Conservation (phyloP, 1,140 invertebrate genomes). For the Homarus americanus region DNA sequence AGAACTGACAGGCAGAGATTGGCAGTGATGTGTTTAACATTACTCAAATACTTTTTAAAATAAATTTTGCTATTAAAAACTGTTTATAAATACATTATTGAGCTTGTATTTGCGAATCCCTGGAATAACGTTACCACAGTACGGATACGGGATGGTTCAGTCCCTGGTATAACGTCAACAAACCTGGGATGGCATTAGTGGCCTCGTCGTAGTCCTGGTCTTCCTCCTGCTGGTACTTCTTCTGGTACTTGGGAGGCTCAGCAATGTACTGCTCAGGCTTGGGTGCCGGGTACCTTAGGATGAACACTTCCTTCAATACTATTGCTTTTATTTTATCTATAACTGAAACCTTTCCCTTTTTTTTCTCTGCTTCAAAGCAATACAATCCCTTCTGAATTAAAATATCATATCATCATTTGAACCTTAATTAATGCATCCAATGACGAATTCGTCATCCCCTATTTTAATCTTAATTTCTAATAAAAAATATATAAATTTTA, state of each 20-base stretch:
- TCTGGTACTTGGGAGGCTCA: slow-evolving; percentile 45
- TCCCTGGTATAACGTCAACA: too few species aligned
- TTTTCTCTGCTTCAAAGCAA: background rate
- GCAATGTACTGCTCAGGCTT: slow-evolving; percentile 32
- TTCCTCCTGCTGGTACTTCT: slow-evolving; percentile 30
- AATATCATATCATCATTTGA: background rate
- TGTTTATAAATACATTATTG: background rate
- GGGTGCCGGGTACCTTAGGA: slow-evolving; percentile 37
- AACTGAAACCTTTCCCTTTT: background rate
- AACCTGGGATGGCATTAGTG: slow-evolving; percentile 50
- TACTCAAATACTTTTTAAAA: too few species aligned
- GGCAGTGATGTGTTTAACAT: too few species aligned
- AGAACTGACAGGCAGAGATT: too few species aligned
- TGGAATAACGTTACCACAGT: background rate
- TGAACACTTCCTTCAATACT: background rate
- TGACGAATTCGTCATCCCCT: background rate
- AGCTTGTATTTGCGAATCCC: background rate
- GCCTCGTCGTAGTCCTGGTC: slow-evolving; percentile 22
- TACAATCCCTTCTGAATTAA: too few species aligned
- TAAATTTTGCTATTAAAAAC: background rate
- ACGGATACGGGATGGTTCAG: background rate
- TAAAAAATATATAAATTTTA: background rate
- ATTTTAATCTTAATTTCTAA: background rate
- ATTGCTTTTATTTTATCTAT: background rate
- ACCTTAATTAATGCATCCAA: background rate